A percentile compares a stretch with the other conserved stretches of the same genome.
Evolutionary conservation across 2,888 invertebrate genomes (phyloP).

Genomic region (Brachypalpus laphriformis): DNA sequence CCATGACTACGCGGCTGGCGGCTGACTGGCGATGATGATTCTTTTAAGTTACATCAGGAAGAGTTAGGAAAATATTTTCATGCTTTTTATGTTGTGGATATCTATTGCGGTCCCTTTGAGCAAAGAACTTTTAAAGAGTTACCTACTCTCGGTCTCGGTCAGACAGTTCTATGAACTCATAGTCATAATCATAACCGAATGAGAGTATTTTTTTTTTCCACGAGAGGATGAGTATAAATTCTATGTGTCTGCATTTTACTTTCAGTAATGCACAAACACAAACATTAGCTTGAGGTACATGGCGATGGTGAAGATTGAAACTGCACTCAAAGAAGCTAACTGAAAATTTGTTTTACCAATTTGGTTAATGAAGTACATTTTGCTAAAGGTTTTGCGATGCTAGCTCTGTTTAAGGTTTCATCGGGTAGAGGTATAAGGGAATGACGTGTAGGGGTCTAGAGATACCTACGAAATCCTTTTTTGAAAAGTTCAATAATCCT

Average conservation of each 20-base stretch:
- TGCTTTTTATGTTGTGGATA: constrained; percentile 51
- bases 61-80: constrained; percentile 56
- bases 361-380: constrained; percentile 28
- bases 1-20: constrained; percentile 35
- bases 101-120: constrained; percentile 71
- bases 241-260: constrained; percentile 53
- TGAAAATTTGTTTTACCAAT: constrained; percentile 12
- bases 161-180: constrained; percentile 73
- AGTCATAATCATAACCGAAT: constrained; percentile 65
- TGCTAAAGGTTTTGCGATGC: background rate
- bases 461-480: too few species aligned
- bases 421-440: too few species aligned
- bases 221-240: constrained; percentile 8
- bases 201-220: constrained; percentile 19
- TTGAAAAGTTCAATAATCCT: background rate
- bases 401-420: too few species aligned
- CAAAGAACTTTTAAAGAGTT: constrained; percentile 61
- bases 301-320: background rate
- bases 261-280: constrained; percentile 35
- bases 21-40: constrained; percentile 52
- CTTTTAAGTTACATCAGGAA: constrained; percentile 62
- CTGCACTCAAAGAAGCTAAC: background rate
- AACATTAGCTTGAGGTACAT: constrained; percentile 17
- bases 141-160: constrained; percentile 73
- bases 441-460: too few species aligned